Percentiles rank a stretch among this genome's conserved stretches.
These are phyloP conservation scores for Eupithecia tripunctaria DNA, from an alignment of 2,888 invertebrate species.

Conservation along the genomic window DNA sequence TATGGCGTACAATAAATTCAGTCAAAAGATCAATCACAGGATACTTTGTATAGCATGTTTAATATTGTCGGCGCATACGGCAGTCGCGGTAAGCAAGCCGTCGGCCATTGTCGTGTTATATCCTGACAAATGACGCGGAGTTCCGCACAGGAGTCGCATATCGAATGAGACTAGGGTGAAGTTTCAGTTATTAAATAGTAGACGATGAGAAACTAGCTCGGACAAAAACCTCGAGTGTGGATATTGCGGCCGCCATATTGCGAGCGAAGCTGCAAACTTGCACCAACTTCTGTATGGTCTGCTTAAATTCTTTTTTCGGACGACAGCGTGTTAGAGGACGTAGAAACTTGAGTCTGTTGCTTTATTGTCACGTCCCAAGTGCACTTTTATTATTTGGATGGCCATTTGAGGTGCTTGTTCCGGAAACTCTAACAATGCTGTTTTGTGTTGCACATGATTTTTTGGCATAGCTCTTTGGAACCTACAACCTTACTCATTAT, in stretches of 20 bases:
- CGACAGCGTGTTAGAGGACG: constrained; percentile 47
- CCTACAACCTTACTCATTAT: background rate
- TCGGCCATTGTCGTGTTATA: constrained; percentile 43
- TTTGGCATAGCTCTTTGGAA: background rate
- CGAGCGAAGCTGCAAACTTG: constrained; percentile 72
- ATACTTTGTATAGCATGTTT: constrained; percentile 34
- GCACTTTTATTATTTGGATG: constrained; percentile 62
- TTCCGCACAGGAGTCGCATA: constrained; percentile 75
- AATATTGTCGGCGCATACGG: constrained; percentile 43
- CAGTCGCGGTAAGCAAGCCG: constrained; percentile 42
- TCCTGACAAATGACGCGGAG: constrained; percentile 68
- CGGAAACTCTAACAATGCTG: constrained; percentile 30
- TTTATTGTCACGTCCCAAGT: constrained; percentile 53
- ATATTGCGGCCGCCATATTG: constrained; percentile 77
- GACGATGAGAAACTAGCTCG: constrained; percentile 76
- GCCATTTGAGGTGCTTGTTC: constrained; percentile 37
- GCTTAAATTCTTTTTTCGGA: constrained; percentile 68
- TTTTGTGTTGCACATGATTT: constrained; percentile 13
- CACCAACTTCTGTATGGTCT: constrained; percentile 68
- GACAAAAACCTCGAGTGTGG: constrained; percentile 75
- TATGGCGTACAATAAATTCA: constrained; percentile 38
- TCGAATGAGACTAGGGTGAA: constrained; percentile 76
- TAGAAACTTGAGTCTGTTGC: constrained; percentile 55
- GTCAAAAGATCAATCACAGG: constrained; percentile 39
- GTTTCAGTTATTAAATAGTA: constrained; percentile 81